Evolutionary conservation across 2,113 vertebrate species (phyloP).

Genomic region (Morphnarchus princeps): DNA sequence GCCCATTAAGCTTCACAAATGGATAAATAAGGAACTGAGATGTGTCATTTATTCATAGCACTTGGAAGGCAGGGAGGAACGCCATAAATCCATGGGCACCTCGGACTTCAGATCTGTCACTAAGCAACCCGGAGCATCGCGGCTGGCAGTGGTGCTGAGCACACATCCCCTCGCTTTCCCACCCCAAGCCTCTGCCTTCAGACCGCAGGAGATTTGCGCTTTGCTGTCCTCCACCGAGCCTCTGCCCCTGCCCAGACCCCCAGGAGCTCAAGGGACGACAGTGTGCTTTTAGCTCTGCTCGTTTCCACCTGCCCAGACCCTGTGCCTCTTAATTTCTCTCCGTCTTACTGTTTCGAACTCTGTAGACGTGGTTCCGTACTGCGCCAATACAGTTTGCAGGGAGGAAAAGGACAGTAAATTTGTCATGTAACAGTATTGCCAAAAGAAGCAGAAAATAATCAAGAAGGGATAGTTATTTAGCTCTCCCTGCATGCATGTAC

Average conservation of each 20-base stretch:
- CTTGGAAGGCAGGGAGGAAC: not conserved
- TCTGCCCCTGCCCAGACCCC: not conserved
- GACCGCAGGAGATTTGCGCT: rapidly evolving
- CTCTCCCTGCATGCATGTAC: not conserved
- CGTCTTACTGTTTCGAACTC: not conserved
- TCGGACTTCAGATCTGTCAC: not conserved
- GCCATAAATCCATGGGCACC: not conserved
- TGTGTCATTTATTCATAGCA: not conserved
- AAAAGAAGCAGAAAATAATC: not conserved
- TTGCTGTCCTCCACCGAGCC: not conserved
- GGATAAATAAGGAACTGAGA: constrained; percentile 33
- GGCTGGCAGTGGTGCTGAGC: not conserved
- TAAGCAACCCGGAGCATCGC: not conserved
- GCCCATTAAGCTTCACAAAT: constrained; percentile 15
- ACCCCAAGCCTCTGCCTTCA: not conserved
- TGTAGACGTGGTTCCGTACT: rapidly evolving
- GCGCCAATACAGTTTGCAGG: not conserved
- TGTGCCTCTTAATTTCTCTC: not conserved
- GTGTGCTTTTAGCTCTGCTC: not conserved
- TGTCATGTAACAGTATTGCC: rapidly evolving
- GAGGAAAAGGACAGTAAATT: not conserved
- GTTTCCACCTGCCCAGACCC: not conserved
- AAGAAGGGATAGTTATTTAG: not conserved
- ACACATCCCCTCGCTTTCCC: rapidly evolving
- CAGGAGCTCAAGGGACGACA: not conserved